Evolutionary conservation across 1,140 invertebrate genomes (phyloP), one percentile per base, ranked within the genome.

Genomic region (Drosophila nikananu): DNA sequence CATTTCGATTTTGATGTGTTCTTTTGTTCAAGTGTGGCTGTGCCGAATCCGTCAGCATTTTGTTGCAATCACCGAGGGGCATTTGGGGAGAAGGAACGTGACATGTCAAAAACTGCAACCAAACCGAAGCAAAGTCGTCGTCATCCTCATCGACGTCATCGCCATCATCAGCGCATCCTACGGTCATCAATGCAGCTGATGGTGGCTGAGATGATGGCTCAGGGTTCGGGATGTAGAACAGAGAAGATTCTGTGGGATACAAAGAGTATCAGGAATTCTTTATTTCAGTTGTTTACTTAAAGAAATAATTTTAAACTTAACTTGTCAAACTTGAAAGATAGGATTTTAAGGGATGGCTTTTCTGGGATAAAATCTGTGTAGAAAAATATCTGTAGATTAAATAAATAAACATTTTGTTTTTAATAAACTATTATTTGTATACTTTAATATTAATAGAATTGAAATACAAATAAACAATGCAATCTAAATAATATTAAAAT

Each of bases 51-150:
- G 67, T 71, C 63, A 71, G 67, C 67, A 68, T 67, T 71, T 67
- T 67, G 63, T 71, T 71, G 67, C 67, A 71, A 71, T 71, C 67
- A 67, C 67, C 67, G 63, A 71, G 63, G 67, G 67, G 67, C 63
- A 46, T 71, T 67, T 71, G 67, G 63, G 63, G 49, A 37, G 63
- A 21, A 54, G 49, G 49, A 71, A 71, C 67, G 67, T 71, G 67
- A 65, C 67, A 67, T 54, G 63, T 46, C 49, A 71, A 71, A 67
- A 67, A 71, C 63, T 71, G 67, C 67, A 71, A 42, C 49, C 67
- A 68, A 71, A 71, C 48, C 67, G 48, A 71, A 71, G 48, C 62
- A 41, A 3, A 7, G 13, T 44, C 37, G 21, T 32, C 65, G 66
- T 52, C 66, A 54, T 70, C 48, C 35, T 46, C 62, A 67, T 37